Conservation (phyloP, 2,797 vertebrate genomes). For the Microcaecilia unicolor region DNA sequence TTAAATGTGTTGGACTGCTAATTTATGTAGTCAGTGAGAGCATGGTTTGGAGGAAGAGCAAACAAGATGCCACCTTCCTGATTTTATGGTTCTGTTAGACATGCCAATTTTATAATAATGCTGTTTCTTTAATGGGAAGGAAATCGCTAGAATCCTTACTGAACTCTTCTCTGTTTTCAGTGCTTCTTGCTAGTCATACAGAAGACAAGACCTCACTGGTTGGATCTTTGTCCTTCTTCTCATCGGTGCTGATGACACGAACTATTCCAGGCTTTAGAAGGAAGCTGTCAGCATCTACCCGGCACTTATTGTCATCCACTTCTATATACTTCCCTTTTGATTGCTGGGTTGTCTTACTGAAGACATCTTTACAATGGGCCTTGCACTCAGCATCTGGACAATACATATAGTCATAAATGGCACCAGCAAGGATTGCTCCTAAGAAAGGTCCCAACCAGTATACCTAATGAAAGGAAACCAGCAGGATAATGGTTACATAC, state of each 20-base stretch:
- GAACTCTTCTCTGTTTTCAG: slow-evolving; percentile 73
- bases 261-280: slow-evolving; percentile 63
- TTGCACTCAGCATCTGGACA: slow-evolving; percentile 77
- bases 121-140: slow-evolving; percentile 67
- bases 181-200: slow-evolving; percentile 82
- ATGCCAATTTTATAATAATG: slow-evolving; percentile 51
- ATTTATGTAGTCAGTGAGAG: slow-evolving; percentile 6
- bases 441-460: slow-evolving; percentile 90
- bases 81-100: neutral
- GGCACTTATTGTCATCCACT: slow-evolving; percentile 63
- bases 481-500: neutral
- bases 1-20: slow-evolving; percentile 16
- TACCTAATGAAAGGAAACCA: slow-evolving; percentile 49
- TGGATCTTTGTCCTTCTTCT: slow-evolving; percentile 73
- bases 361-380: slow-evolving; percentile 64
- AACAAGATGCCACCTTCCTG: neutral
- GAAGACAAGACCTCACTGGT: slow-evolving; percentile 76
- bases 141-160: slow-evolving; percentile 45
- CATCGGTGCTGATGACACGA: slow-evolving; percentile 67
- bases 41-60: slow-evolving; percentile 6
- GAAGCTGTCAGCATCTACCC: slow-evolving; percentile 63
- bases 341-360: slow-evolving; percentile 61
- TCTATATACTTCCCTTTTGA: slow-evolving; percentile 77
- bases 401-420: slow-evolving; percentile 85
- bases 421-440: slow-evolving; percentile 75